These are phyloP conservation scores for Anarrhichthys ocellatus DNA, from an alignment of 2,113 vertebrate species.

Conservation along the genomic window DNA sequence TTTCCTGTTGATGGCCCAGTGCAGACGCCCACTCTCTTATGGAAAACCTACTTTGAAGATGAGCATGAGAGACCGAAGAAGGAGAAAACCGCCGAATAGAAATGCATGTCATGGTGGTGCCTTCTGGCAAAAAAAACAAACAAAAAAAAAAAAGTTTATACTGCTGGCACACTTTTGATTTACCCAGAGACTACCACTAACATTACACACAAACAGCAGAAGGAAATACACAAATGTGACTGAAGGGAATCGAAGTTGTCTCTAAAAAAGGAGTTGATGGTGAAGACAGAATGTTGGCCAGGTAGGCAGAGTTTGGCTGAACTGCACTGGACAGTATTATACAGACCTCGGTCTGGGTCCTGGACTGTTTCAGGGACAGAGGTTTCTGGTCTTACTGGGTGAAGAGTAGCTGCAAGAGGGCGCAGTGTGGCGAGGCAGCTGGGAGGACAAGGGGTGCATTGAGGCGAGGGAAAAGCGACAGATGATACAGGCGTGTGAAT, in stretches of 20 bases:
- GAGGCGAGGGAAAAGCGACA: constrained; percentile 61
- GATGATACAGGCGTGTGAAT: constrained; percentile 70
- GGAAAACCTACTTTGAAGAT: constrained; percentile 71
- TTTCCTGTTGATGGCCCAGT: constrained; percentile 80
- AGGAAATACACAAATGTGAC: constrained; percentile 21
- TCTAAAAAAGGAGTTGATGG: constrained; percentile 6
- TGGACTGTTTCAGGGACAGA: background rate
- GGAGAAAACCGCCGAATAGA: constrained; percentile 37
- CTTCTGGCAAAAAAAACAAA: constrained; percentile 38
- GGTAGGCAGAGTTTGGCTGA: background rate
- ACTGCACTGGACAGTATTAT: background rate
- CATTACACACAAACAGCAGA: constrained; percentile 38
- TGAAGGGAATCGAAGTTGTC: constrained; percentile 2
- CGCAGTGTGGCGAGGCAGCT: constrained; percentile 34
- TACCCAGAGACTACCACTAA: constrained; percentile 24
- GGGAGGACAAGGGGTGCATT: constrained; percentile 70
- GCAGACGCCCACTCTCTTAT: constrained; percentile 66
- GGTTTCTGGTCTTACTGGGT: constrained; percentile 45
- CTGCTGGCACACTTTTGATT: constrained; percentile 42
- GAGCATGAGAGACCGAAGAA: constrained; percentile 49
- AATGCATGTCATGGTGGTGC: constrained; percentile 40
- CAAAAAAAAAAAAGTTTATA: constrained; percentile 11
- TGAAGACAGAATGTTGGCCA: background rate
- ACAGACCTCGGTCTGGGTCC: background rate
- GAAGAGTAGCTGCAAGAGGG: constrained; percentile 36